Percentiles rank a stretch among this genome's conserved stretches.
Conservation (phyloP, 1,140 invertebrate species). For the Papilio dardanus region DNA sequence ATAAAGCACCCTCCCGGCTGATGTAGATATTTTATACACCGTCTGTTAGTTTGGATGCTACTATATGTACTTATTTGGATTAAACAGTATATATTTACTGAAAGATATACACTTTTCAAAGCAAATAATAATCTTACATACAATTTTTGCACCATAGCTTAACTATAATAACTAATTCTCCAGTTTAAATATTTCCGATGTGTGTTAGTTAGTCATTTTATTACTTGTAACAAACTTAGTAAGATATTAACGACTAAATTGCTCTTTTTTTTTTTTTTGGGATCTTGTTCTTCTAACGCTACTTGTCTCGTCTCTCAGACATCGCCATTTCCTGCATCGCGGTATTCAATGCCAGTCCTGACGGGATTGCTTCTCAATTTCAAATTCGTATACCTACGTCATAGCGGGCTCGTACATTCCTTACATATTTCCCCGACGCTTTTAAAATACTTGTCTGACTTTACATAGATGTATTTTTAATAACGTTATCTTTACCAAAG, state of each 20-base stretch:
- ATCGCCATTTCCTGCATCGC: slow-evolving; percentile 54
- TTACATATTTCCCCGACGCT: not conserved
- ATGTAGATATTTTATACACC: too few relatives aligned
- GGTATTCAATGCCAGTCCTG: slow-evolving; percentile 38
- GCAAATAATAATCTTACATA: too few relatives aligned
- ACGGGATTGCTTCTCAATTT: slow-evolving; percentile 63
- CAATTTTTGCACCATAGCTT: too few relatives aligned
- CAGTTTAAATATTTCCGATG: too few relatives aligned
- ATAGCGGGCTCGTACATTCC: not conserved
- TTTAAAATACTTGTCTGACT: not conserved
- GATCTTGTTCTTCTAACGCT: slow-evolving; percentile 15
- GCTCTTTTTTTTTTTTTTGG: slow-evolving; percentile 17
- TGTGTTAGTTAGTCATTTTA: too few relatives aligned
- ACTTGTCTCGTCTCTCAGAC: slow-evolving; percentile 40
- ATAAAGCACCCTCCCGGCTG: too few relatives aligned
- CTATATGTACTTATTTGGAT: too few relatives aligned
- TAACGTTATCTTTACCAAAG: not conserved
- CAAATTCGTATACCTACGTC: slow-evolving; percentile 31
- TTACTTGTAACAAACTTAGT: not conserved
- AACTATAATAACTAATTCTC: too few relatives aligned
- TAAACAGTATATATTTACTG: too few relatives aligned
- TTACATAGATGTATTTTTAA: not conserved
- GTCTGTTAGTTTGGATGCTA: too few relatives aligned
- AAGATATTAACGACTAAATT: too few relatives aligned
- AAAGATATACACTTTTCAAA: too few relatives aligned